Conservation (phyloP, 2,797 vertebrate species). For the Carduelis carduelis region DNA sequence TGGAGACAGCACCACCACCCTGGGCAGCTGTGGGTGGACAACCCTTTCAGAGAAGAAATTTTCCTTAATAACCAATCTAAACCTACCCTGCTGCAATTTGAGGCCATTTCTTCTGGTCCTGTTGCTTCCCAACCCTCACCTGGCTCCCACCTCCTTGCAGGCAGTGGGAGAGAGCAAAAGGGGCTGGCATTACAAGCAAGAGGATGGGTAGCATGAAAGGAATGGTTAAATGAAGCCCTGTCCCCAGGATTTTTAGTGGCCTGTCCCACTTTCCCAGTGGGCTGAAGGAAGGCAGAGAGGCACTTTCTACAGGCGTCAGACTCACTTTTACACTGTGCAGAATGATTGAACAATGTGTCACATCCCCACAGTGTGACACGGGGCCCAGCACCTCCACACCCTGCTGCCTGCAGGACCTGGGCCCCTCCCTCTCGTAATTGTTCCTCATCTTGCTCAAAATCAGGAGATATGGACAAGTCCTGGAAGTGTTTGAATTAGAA, state of each 20-base stretch:
- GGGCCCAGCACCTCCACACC: background rate
- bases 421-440: background rate
- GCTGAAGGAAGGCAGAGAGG: background rate
- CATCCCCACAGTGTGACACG: rapidly evolving
- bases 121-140: background rate
- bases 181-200: background rate
- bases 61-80: background rate
- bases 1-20: background rate
- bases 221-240: background rate
- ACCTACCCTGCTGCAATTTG: background rate
- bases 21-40: background rate
- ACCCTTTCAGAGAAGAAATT: background rate
- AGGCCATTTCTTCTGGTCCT: background rate
- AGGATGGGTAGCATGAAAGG: background rate
- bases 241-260: background rate
- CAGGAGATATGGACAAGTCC: background rate
- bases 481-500: background rate
- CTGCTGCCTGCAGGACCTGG: background rate
- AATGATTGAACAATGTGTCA: background rate
- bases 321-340: background rate
- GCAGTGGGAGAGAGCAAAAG: background rate
- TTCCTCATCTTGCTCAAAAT: background rate
- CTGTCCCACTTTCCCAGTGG: background rate
- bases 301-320: background rate
- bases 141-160: too few relatives aligned